Percentiles rank a stretch among this genome's conserved stretches.
Conservation (phyloP, 2,888 invertebrate species). For the Agelastica alni region DNA sequence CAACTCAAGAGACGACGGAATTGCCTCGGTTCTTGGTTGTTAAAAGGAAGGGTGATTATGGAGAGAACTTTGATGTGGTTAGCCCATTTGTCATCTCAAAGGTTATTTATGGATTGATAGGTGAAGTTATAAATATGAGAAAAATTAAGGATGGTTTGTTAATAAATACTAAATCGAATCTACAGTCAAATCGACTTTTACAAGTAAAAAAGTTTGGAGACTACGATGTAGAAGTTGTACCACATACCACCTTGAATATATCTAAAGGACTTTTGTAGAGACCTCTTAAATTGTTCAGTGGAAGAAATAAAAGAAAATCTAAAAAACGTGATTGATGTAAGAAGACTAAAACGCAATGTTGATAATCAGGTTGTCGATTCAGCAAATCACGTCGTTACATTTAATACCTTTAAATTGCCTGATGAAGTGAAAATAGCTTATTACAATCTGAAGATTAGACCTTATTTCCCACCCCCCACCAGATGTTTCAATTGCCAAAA, state of each 20-base stretch:
- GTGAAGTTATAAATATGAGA: not conserved
- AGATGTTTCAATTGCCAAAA: no score
- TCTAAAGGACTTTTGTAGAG: not conserved
- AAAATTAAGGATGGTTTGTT: no score
- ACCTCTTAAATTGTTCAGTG: no score
- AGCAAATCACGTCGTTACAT: not conserved
- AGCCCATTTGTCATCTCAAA: not conserved
- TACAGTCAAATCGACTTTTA: no score
- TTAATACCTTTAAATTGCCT: not conserved
- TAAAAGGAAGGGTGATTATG: not conserved
- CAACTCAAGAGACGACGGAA: no score
- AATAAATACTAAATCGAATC: no score
- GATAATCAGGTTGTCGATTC: not conserved
- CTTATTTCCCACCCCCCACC: not conserved
- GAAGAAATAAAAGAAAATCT: slow-evolving; percentile 6
- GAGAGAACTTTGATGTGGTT: not conserved
- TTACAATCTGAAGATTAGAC: not conserved
- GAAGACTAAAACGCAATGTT: not conserved
- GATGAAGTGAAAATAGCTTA: no score
- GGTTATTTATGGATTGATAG: not conserved
- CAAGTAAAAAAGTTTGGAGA: not conserved
- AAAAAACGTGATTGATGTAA: not conserved
- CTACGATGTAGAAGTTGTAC: not conserved
- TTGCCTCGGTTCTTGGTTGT: no score
- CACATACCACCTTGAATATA: not conserved